phyloP scores from a whole-genome alignment of 2,113 vertebrate genomes.

The Columbina picui region DNA sequence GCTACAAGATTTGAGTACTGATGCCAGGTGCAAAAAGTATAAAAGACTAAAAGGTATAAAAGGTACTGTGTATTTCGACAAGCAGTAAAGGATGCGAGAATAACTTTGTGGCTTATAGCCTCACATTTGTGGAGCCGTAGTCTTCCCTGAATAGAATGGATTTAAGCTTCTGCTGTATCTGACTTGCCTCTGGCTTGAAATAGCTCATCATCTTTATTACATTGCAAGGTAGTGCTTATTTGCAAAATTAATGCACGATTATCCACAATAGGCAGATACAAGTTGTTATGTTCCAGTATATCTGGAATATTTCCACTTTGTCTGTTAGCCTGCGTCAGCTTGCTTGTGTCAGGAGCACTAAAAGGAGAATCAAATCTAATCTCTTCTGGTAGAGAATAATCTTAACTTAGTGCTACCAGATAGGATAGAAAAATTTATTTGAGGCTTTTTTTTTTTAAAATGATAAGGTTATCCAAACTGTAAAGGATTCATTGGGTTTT shows the following conservation, averaged over 20 bases:
- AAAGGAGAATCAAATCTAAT: constrained; percentile 45
- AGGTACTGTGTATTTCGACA: neutral
- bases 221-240: constrained; percentile 44
- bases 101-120: neutral
- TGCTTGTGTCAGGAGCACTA: constrained; percentile 33
- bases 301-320: constrained; percentile 50
- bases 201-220: constrained; percentile 44
- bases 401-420: constrained; percentile 17
- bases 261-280: constrained; percentile 19
- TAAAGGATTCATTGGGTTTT: constrained; percentile 1
- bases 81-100: neutral
- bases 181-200: constrained; percentile 25
- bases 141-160: neutral
- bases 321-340: constrained; percentile 20
- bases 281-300: constrained; percentile 43
- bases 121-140: neutral
- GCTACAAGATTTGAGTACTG: neutral
- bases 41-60: neutral
- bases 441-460: constrained; percentile 18
- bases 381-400: constrained; percentile 30
- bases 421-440: neutral
- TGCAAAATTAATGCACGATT: constrained; percentile 55
- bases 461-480: neutral
- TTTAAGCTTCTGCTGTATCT: neutral
- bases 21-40: neutral